Evolutionary conservation across 2,797 vertebrate genomes (phyloP), one percentile per base, ranked within the genome.

Genomic region (Sebastes melanostomus): DNA sequence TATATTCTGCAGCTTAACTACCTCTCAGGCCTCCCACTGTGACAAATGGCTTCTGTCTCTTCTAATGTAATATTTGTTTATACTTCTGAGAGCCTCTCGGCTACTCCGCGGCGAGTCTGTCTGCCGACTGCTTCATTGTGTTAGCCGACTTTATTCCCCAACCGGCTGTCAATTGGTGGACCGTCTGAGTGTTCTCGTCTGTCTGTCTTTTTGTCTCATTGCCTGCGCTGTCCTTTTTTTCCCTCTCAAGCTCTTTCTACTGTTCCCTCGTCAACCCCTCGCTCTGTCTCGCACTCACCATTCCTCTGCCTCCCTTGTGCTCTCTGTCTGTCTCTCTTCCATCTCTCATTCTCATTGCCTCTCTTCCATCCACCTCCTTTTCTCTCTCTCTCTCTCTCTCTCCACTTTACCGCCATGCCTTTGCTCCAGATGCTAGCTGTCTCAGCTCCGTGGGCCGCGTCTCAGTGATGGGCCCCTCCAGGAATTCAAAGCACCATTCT

Each of bases 1-100:
- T 72, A 81, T 89, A 90, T 92, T 94, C 91, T 85, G 88, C 86
- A 94, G 92, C 89, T 92, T 93, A 97, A 96, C 95, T 96, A 96
- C 93, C 93, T 94, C 91, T 94, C 93, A 93, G 91, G 90, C 78
- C 88, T 93, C 89, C 77, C 66, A 86, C 88, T 89, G 96, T 94
- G 94, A 97, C 96, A 97, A 96, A 97, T 97, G 95, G 95, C 86
- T 93, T 90, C 93, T 96, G 95, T 96, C 96, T 96, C 95, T 95
- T 97, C 95, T 96, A 94, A 95, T 95, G 92, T 91, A 94, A 94
- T 94, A 94, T 95, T 94, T 94, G 93, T 92, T 93, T 93, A 89
- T 92, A 91, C 91, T 93, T 94, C 89, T 90, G 83, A 94, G 88
- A 93, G 91, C 90, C 89, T 88, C 83, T 88, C 81, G 80, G 90